Evolutionary conservation across 1,140 invertebrate genomes (phyloP).

Genomic region (Euwallacea similis): DNA sequence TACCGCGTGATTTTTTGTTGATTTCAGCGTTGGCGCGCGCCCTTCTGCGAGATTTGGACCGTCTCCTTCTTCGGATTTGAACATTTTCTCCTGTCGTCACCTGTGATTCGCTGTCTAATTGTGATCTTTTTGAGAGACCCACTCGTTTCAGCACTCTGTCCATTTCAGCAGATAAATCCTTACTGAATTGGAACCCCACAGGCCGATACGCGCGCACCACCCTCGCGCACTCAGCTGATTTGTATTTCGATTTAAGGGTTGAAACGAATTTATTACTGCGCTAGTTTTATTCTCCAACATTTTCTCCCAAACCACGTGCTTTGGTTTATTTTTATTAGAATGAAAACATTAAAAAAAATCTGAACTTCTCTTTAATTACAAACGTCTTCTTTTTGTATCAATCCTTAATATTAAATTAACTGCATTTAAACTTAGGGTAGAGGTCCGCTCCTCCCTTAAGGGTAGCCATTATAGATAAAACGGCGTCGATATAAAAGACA

Average conservation of each 20-base stretch:
- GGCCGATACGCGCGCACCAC: slow-evolving; percentile 35
- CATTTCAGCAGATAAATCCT: slow-evolving; percentile 47
- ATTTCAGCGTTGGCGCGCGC: slow-evolving; percentile 33
- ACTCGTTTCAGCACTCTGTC: slow-evolving; percentile 53
- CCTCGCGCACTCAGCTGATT: slow-evolving; percentile 47
- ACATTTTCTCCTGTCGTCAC: slow-evolving; percentile 38
- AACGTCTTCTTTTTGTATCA: too few species aligned
- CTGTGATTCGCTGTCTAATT: slow-evolving; percentile 41
- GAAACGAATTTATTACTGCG: slow-evolving; percentile 10
- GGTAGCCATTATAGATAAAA: too few species aligned
- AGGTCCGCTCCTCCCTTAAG: too few species aligned
- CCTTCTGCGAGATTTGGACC: slow-evolving; percentile 48
- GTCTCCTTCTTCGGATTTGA: slow-evolving; percentile 45
- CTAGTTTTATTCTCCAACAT: too few species aligned
- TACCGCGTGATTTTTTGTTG: slow-evolving; percentile 49
- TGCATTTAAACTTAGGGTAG: too few species aligned
- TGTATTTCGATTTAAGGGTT: slow-evolving; percentile 46
- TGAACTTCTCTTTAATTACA: too few species aligned
- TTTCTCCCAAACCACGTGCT: too few species aligned
- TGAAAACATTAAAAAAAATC: too few species aligned
- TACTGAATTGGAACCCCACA: slow-evolving; percentile 36
- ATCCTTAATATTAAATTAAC: too few species aligned
- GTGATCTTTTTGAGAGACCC: slow-evolving; percentile 50
- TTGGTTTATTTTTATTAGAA: too few species aligned
- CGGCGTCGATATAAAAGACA: too few species aligned